phyloP scores from a whole-genome alignment of 2,888 invertebrate species.

The Hydrotaea diabolus region DNA sequence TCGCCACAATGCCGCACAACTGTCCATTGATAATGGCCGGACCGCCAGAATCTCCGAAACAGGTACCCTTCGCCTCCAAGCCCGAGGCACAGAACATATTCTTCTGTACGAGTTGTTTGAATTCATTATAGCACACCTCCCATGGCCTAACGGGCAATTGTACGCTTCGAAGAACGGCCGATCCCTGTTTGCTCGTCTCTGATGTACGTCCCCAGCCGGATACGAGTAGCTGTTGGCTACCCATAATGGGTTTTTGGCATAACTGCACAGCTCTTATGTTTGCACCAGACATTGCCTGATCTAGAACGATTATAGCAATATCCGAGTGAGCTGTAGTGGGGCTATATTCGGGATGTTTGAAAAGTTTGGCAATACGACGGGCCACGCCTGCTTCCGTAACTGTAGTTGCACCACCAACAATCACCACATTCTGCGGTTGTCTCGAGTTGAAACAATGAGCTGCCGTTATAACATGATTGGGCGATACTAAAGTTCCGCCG shows the following conservation, averaged over 20 bases:
- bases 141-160: conserved; percentile 69
- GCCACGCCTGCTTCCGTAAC: conserved; percentile 69
- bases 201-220: conserved; percentile 75
- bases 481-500: conserved; percentile 75
- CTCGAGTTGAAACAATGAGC: conserved; percentile 75
- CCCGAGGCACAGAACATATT: neutral
- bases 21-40: neutral
- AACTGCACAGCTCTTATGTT: conserved; percentile 72
- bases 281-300: conserved; percentile 68
- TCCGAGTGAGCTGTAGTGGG: conserved; percentile 71
- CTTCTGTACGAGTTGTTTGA: neutral
- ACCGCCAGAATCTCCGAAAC: neutral
- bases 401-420: conserved; percentile 72
- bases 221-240: conserved; percentile 70
- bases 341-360: conserved; percentile 71
- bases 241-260: conserved; percentile 67
- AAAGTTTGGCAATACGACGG: conserved; percentile 68
- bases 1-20: neutral
- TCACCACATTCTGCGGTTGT: conserved; percentile 63
- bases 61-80: neutral
- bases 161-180: conserved; percentile 69
- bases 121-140: conserved; percentile 69
- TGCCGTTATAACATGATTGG: conserved; percentile 75
- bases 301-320: conserved; percentile 73
- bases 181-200: neutral